Evolutionary conservation across 2,888 invertebrate species (phyloP).

Genomic region (Drosophila lacicola): DNA sequence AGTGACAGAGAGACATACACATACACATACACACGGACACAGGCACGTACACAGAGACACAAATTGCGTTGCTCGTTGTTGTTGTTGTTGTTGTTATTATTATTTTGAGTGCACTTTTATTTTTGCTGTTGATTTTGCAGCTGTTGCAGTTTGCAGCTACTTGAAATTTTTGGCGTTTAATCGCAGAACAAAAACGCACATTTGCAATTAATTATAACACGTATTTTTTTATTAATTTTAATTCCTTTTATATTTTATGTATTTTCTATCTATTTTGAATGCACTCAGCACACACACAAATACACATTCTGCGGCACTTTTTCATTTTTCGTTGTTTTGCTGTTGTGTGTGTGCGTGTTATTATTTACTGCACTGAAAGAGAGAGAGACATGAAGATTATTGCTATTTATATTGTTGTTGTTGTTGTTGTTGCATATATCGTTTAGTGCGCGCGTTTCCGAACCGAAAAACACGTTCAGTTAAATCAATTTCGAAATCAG

Average conservation of each 20-base stretch:
- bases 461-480: constrained; percentile 69
- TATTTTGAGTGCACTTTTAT: constrained; percentile 47
- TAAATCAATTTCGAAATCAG: constrained; percentile 75
- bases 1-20: constrained; percentile 19
- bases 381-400: constrained; percentile 24
- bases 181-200: constrained; percentile 27
- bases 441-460: constrained; percentile 53
- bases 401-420: constrained; percentile 43
- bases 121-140: constrained; percentile 45
- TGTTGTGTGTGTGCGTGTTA: constrained; percentile 31
- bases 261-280: constrained; percentile 47
- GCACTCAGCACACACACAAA: constrained; percentile 46
- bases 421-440: constrained; percentile 50
- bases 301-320: constrained; percentile 38
- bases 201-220: constrained; percentile 19
- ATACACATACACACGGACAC: constrained; percentile 41
- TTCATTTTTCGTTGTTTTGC: constrained; percentile 48
- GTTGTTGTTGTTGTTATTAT: not conserved
- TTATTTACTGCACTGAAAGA: constrained; percentile 41
- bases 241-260: constrained; percentile 25
- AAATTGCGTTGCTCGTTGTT: constrained; percentile 51
- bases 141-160: constrained; percentile 60
- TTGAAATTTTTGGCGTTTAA: constrained; percentile 35
- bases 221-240: constrained; percentile 8
- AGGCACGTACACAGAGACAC: constrained; percentile 20